A percentile compares a stretch with the other conserved stretches of the same genome.
Conservation (phyloP, 2,113 vertebrate species). For the Isichthys henryi region DNA sequence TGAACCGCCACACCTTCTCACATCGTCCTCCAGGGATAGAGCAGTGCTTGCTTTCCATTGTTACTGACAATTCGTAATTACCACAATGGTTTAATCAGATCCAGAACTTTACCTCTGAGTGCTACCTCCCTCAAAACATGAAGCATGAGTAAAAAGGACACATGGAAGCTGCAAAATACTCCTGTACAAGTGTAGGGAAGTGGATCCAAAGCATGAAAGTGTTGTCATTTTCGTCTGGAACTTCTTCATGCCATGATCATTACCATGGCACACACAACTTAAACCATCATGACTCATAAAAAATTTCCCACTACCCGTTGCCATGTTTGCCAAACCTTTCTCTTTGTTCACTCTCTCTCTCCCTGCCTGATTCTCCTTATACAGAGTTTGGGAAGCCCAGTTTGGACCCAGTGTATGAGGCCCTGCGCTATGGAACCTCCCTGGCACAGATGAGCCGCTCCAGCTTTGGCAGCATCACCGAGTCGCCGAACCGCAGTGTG, state of each 20-base stretch:
- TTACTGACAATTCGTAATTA: not conserved
- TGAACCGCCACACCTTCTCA: not conserved
- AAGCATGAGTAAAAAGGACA: no score
- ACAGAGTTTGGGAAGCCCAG: slow-evolving; percentile 44
- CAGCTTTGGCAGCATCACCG: slow-evolving; percentile 74
- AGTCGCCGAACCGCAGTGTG: slow-evolving; percentile 66
- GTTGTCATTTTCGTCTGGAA: not conserved
- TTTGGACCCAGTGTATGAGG: slow-evolving; percentile 80
- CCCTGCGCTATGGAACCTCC: slow-evolving; percentile 79
- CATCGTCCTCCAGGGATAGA: not conserved
- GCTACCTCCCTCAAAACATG: no score
- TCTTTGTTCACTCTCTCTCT: not conserved
- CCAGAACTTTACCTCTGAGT: no score
- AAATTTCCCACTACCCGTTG: not conserved
- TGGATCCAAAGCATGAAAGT: not conserved
- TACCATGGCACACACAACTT: not conserved
- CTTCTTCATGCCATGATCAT: not conserved
- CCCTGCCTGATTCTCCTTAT: not conserved
- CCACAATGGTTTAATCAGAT: not conserved
- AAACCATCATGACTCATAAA: not conserved
- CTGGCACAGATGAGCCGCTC: slow-evolving; percentile 77
- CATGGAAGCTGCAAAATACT: not conserved
- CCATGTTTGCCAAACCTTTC: not conserved
- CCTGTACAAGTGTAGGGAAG: not conserved
- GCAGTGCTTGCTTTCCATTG: not conserved